Evolutionary conservation across 2,888 invertebrate genomes (phyloP).

Genomic region (Pammene aurita): DNA sequence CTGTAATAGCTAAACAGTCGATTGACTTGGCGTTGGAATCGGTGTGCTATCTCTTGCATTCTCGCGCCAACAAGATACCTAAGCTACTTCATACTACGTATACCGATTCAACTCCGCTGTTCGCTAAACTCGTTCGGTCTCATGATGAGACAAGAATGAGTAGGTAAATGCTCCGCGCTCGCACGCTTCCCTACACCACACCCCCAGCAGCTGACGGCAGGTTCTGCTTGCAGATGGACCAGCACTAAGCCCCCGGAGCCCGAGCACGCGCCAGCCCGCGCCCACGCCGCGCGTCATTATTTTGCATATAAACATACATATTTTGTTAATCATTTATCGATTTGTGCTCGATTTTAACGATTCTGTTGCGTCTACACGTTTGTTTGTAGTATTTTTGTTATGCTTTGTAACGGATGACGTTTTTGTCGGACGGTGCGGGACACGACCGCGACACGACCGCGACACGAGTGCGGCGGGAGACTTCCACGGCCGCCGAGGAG

Average conservation of each 20-base stretch:
- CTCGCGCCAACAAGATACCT: too few species aligned
- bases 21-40: too few species aligned
- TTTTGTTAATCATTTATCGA: conserved; percentile 78
- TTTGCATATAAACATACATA: conserved; percentile 76
- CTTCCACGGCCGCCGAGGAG: conserved; percentile 1
- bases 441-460: background rate
- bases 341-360: conserved; percentile 72
- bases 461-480: background rate
- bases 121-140: background rate
- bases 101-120: too few species aligned
- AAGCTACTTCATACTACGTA: too few species aligned
- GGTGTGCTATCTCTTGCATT: too few species aligned
- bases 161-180: background rate
- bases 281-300: conserved; percentile 50
- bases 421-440: conserved; percentile 44
- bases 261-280: conserved; percentile 41
- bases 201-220: conserved; percentile 15
- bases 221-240: conserved; percentile 72
- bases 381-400: conserved; percentile 76
- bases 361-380: conserved; percentile 67
- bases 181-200: conserved; percentile 32
- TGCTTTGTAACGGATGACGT: conserved; percentile 64
- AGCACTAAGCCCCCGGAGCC: conserved; percentile 65
- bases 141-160: background rate
- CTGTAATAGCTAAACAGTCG: too few species aligned